phyloP scores from a whole-genome alignment of 2,888 invertebrate species.

The Lamellibrachia satsuma region DNA sequence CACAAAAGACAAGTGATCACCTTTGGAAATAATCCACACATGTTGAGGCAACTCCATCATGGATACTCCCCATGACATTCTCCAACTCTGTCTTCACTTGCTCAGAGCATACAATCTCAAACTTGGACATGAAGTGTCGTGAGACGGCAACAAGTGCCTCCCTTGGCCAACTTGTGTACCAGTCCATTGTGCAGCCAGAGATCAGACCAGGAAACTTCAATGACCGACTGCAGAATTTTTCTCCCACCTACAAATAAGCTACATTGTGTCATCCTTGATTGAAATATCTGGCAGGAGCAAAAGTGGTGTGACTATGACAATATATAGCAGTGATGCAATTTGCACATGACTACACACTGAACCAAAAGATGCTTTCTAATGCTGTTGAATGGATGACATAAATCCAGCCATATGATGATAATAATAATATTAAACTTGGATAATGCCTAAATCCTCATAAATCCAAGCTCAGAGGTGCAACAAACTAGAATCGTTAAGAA shows the following conservation, averaged over 20 bases:
- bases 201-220: conserved; percentile 65
- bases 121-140: conserved; percentile 57
- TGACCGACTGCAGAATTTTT: conserved; percentile 39
- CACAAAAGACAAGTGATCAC: conserved; percentile 37
- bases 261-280: too few relatives aligned
- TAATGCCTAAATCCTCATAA: too few relatives aligned
- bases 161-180: conserved; percentile 63
- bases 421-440: too few relatives aligned
- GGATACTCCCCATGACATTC: conserved; percentile 59
- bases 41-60: conserved; percentile 56
- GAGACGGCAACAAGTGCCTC: conserved; percentile 63
- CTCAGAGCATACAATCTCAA: conserved; percentile 51
- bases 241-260: neutral
- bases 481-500: too few relatives aligned
- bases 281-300: too few relatives aligned
- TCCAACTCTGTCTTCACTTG: conserved; percentile 53
- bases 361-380: too few relatives aligned
- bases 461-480: too few relatives aligned
- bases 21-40: conserved; percentile 61
- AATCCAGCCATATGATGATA: too few relatives aligned
- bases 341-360: neutral
- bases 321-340: neutral
- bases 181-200: conserved; percentile 65
- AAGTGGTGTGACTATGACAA: too few relatives aligned
- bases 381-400: too few relatives aligned